These are phyloP conservation scores for Syngnathoides biaculeatus DNA, from an alignment of 2,113 vertebrate genomes.

Conservation along the genomic window DNA sequence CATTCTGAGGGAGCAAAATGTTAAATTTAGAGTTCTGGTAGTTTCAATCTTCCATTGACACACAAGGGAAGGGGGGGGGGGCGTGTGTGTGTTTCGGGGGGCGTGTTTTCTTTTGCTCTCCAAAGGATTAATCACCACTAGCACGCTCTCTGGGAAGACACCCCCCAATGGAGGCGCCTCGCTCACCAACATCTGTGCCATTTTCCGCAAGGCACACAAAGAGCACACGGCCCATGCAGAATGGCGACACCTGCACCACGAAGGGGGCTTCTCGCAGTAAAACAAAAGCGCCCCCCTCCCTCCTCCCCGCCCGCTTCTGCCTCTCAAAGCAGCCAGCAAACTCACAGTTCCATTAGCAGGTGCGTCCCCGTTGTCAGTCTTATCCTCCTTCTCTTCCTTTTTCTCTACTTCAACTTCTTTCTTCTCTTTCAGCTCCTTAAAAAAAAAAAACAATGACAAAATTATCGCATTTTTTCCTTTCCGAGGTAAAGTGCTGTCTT, in stretches of 20 bases:
- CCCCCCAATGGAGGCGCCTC: constrained; percentile 25
- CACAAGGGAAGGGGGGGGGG: neutral
- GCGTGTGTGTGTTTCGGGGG: neutral
- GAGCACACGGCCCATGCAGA: constrained; percentile 47
- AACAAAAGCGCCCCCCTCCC: too few relatives aligned
- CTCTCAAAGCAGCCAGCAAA: constrained; percentile 27
- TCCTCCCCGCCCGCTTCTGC: constrained; percentile 38
- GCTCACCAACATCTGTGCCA: constrained; percentile 68
- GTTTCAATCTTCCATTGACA: constrained; percentile 16
- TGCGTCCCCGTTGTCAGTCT: constrained; percentile 71
- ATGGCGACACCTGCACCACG: constrained; percentile 72
- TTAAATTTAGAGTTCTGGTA: neutral
- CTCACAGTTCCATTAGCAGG: constrained; percentile 80
- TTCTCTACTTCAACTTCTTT: constrained; percentile 71
- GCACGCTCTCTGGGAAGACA: constrained; percentile 28
- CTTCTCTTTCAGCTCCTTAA: constrained; percentile 81
- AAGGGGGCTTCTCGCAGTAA: constrained; percentile 44
- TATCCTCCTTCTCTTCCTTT: constrained; percentile 42
- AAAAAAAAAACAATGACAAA: constrained; percentile 19
- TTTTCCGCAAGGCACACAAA: constrained; percentile 70
- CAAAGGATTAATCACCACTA: constrained; percentile 32
- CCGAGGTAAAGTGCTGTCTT: neutral
- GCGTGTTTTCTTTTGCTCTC: neutral
- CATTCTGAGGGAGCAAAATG: constrained; percentile 57
- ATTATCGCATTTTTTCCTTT: neutral